Conservation (phyloP, 2,113 vertebrate genomes). For the Candoia aspera region DNA sequence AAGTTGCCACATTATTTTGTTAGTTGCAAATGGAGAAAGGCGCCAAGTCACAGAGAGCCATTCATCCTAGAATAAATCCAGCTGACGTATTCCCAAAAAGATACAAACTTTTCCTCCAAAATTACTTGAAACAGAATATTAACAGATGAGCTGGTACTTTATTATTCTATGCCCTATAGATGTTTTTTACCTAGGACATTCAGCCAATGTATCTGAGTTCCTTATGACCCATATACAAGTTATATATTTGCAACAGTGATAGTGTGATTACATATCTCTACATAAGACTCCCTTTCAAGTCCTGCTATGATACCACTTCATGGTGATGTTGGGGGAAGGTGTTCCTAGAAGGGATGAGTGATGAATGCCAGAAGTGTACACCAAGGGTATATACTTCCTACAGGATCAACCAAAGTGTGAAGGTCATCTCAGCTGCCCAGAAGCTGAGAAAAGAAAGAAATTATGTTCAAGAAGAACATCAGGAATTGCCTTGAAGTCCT, state of each 20-base stretch:
- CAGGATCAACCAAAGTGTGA: no score
- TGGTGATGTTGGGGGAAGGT: no score
- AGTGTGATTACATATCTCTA: no score
- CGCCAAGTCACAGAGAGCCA: background rate
- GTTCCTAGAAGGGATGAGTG: no score
- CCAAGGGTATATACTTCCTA: no score
- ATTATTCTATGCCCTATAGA: background rate
- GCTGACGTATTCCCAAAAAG: background rate
- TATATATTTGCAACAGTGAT: background rate
- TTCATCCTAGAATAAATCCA: background rate
- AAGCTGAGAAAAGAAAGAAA: no score
- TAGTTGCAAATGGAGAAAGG: conserved; percentile 14
- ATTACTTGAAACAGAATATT: background rate
- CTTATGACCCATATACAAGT: background rate
- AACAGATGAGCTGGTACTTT: background rate
- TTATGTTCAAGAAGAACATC: no score
- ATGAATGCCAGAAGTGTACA: no score
- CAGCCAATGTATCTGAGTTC: background rate
- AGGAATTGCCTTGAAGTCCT: no score
- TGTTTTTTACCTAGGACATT: background rate
- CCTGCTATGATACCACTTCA: no score
- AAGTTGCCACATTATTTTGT: background rate
- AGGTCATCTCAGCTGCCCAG: no score
- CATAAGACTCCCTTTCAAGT: no score
- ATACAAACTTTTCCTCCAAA: background rate